These are phyloP conservation scores for Philopotamus ludificatus DNA, from an alignment of 1,140 invertebrate species.

Conservation along the genomic window DNA sequence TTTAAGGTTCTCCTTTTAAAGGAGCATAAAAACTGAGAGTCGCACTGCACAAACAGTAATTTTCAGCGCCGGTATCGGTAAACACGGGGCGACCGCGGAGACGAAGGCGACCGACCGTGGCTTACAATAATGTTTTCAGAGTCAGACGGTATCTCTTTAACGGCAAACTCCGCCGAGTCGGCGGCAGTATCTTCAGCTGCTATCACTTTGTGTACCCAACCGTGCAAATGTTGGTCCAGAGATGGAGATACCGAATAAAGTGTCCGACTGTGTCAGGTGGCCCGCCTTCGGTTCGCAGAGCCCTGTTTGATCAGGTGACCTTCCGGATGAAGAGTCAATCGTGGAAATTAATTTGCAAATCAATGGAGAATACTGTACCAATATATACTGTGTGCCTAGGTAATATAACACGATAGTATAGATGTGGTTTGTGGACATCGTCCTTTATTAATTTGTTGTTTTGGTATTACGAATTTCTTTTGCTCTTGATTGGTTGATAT, in stretches of 20 bases:
- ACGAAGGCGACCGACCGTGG: slow-evolving; percentile 10
- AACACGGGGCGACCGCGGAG: not conserved
- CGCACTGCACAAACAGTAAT: slow-evolving; percentile 16
- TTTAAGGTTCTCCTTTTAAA: too few relatives aligned
- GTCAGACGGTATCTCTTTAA: slow-evolving; percentile 6
- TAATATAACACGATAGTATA: too few relatives aligned
- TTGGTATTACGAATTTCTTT: too few relatives aligned
- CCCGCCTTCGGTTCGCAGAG: too few relatives aligned
- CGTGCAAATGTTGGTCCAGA: slow-evolving; percentile 9
- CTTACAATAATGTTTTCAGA: slow-evolving; percentile 16
- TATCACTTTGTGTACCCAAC: slow-evolving; percentile 8
- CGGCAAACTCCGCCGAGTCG: not conserved
- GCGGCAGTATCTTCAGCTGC: not conserved
- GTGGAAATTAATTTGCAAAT: too few relatives aligned
- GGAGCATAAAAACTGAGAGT: not conserved
- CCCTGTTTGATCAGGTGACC: too few relatives aligned
- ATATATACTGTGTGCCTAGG: too few relatives aligned
- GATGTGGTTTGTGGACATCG: too few relatives aligned
- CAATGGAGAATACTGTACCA: too few relatives aligned
- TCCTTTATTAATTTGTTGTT: too few relatives aligned
- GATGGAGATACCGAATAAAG: slow-evolving; percentile 18
- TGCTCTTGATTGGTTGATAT: too few relatives aligned
- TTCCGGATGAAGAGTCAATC: too few relatives aligned
- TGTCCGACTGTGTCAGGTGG: slow-evolving; percentile 1
- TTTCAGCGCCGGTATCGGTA: not conserved